phyloP scores from a whole-genome alignment of 2,113 vertebrate genomes.

The Pycnonotus jocosus region DNA sequence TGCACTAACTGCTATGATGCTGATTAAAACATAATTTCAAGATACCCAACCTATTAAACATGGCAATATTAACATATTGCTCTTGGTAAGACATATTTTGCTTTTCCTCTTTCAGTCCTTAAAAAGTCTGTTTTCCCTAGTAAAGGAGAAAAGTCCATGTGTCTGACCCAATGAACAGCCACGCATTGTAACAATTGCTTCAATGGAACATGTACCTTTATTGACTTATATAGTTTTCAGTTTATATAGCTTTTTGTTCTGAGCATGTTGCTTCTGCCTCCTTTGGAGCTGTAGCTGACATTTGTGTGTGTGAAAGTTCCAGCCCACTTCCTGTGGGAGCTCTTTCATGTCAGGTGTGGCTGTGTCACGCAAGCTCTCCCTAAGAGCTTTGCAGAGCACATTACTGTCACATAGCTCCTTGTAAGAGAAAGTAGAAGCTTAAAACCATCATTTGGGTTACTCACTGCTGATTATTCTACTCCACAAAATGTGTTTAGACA shows the following conservation, averaged over 20 bases:
- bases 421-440: background rate
- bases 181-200: background rate
- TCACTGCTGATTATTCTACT: background rate
- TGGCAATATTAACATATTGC: background rate
- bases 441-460: background rate
- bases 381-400: conserved; percentile 70
- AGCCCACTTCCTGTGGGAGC: conserved; percentile 62
- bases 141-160: background rate
- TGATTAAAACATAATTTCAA: background rate
- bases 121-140: background rate
- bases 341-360: conserved; percentile 68
- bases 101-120: background rate
- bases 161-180: background rate
- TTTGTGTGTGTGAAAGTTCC: conserved; percentile 72
- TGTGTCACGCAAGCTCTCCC: conserved; percentile 44
- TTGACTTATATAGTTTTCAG: background rate
- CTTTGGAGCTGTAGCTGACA: conserved; percentile 78
- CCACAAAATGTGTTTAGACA: background rate
- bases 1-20: background rate
- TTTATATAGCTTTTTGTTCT: background rate
- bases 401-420: conserved; percentile 71
- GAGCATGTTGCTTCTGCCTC: background rate
- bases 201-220: background rate
- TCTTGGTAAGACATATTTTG: background rate
- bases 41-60: background rate